These are phyloP conservation scores for Telenomus remus DNA, from an alignment of 1,140 invertebrate species.

Conservation along the genomic window DNA sequence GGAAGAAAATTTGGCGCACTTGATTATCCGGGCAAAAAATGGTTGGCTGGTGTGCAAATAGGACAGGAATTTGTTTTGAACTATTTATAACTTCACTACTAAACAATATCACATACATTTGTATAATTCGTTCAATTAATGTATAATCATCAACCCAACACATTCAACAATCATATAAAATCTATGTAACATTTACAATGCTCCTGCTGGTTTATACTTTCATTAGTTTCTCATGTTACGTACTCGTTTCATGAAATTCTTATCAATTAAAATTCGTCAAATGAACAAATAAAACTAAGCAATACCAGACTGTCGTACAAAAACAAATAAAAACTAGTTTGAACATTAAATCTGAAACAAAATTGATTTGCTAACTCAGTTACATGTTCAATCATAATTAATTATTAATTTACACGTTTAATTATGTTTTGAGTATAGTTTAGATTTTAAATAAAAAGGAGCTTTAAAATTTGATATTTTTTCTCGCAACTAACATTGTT, in stretches of 20 bases:
- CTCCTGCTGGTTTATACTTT: conserved; percentile 48
- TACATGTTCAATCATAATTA: no score
- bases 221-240: conserved; percentile 8
- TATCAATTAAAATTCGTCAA: not conserved
- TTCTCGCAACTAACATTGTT: no score
- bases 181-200: conserved; percentile 61
- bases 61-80: conserved; percentile 27
- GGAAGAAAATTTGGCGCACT: no score
- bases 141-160: conserved; percentile 64
- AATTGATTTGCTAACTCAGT: no score
- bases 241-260: no score
- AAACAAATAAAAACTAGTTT: no score
- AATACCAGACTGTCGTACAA: no score
- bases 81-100: conserved; percentile 61
- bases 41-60: not conserved
- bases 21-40: conserved; percentile 23
- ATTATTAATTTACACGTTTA: no score
- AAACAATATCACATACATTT: conserved; percentile 64
- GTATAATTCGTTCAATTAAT: conserved; percentile 60
- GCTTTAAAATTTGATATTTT: no score
- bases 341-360: no score
- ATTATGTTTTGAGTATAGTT: no score
- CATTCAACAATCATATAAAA: conserved; percentile 67
- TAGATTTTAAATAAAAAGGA: no score
- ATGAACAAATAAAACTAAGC: not conserved